Evolutionary conservation across 1,140 invertebrate species (phyloP).

Genomic region (Heliothis subflexa): DNA sequence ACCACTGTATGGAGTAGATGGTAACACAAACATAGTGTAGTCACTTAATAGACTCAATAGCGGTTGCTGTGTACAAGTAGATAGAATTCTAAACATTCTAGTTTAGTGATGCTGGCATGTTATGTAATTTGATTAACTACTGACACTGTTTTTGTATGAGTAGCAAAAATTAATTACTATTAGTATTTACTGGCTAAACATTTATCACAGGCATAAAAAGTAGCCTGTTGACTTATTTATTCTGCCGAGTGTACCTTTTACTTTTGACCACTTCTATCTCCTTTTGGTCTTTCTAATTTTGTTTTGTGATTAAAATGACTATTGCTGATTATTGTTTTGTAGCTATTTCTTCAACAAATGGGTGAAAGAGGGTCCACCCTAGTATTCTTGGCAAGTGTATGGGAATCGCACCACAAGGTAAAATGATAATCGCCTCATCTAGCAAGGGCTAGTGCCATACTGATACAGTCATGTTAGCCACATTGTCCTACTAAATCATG

Average conservation of each 20-base stretch:
- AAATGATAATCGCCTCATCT: constrained; percentile 40
- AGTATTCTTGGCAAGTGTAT: constrained; percentile 76
- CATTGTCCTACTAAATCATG: constrained; percentile 56
- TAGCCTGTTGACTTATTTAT: neutral
- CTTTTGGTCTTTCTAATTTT: constrained; percentile 19
- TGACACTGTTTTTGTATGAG: neutral
- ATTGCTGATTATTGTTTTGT: constrained; percentile 64
- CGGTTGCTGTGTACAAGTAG: no score
- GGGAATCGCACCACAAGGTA: constrained; percentile 75
- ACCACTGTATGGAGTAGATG: constrained; percentile 31
- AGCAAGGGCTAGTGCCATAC: constrained; percentile 37
- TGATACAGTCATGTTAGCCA: constrained; percentile 45
- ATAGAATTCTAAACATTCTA: no score
- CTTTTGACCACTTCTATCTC: no score
- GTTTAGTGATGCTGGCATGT: neutral
- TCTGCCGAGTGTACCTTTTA: neutral
- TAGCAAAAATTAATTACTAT: neutral
- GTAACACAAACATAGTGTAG: neutral
- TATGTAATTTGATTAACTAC: neutral
- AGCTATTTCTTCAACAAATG: constrained; percentile 80
- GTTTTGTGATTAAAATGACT: constrained; percentile 40
- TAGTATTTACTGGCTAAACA: neutral
- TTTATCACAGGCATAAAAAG: no score
- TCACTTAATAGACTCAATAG: neutral
- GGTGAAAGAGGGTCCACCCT: constrained; percentile 82